A percentile compares a stretch with the other conserved stretches of the same genome.
Evolutionary conservation across 2,113 vertebrate species (phyloP).

Genomic region (Myiozetetes cayanensis): DNA sequence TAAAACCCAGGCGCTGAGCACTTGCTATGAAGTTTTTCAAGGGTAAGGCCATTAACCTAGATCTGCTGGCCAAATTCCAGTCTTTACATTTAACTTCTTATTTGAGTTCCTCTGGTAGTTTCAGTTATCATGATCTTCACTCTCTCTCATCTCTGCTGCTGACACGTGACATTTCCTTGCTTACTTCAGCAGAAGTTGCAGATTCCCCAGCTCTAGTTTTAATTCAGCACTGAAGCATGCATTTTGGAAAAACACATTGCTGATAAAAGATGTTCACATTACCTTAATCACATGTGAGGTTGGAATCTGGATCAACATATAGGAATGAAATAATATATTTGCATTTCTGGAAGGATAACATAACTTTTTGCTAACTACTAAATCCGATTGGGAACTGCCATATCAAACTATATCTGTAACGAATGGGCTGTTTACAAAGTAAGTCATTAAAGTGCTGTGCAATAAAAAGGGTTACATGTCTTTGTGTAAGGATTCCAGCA

Average conservation of each 20-base stretch:
- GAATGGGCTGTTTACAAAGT: neutral
- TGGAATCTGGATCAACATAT: neutral
- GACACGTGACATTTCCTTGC: neutral
- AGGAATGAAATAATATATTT: neutral
- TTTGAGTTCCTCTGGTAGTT: neutral
- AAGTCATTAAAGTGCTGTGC: neutral
- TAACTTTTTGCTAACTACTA: neutral
- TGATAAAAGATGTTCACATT: neutral
- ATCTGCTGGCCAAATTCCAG: neutral
- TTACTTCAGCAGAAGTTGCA: neutral
- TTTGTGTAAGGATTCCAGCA: neutral
- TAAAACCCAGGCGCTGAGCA: neutral
- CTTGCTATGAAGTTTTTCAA: neutral
- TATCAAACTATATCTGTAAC: neutral
- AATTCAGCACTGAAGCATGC: neutral
- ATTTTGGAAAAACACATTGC: neutral
- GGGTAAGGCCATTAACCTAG: neutral
- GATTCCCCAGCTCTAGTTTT: neutral
- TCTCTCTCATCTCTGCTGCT: neutral
- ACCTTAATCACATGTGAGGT: neutral
- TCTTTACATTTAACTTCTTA: neutral
- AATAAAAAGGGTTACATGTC: neutral
- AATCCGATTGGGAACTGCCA: neutral
- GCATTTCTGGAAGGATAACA: neutral
- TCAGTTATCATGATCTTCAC: neutral